Base-by-base conservation (phyloP, 1,140 invertebrate genomes). In the Ceratina calcarata region DNA sequence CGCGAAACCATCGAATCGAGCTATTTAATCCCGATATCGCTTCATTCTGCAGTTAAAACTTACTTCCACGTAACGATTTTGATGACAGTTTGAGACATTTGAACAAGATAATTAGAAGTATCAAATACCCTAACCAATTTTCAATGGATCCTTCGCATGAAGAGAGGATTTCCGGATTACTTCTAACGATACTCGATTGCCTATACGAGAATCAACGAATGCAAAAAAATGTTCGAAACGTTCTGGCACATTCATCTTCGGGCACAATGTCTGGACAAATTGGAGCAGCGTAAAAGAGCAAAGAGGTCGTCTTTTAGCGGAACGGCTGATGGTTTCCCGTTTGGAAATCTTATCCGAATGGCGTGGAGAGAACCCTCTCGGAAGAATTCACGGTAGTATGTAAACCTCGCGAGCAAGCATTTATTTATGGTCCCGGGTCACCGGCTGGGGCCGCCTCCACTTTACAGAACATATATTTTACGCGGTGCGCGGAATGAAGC, bases 341-440 rank as follows among this genome's bases (percentile, higher is more conserved):
- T 65, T 32, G 37, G 37, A 60, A 73, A 51, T 58, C 62, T 65
- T 74, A 74, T 60, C 61, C 86, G 69, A 71, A 81, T 81, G 78
- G 80, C 81, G 81, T 77, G 85, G 82, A 77, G 87, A 82, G 72
- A 62, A 51, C 87, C 81, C 84, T 86, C 80, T 86, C 80, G 83
- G 85, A 90, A 86, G 88, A 86, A 87, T 86, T 86, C 82, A 74
- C 57, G 80, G 74, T 80, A 62, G 71, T 82, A 89, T 85, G 71
- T 91, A 91, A 90, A 90, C 88, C 88, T 89, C 87, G 84, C 80
- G 27, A 32, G 78, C 88, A 87, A 90, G 90, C 88, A 90, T 91
- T 92, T 92, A 92, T 92, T 92, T 92, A 92, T 91, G 90, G 91
- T 89, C 87, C 80, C 89, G 90, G 89, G 90, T 90, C 89, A 89